Evolutionary conservation across 2,113 vertebrate species (phyloP), one percentile per base, ranked within the genome.

Genomic region (Urocolius indicus): DNA sequence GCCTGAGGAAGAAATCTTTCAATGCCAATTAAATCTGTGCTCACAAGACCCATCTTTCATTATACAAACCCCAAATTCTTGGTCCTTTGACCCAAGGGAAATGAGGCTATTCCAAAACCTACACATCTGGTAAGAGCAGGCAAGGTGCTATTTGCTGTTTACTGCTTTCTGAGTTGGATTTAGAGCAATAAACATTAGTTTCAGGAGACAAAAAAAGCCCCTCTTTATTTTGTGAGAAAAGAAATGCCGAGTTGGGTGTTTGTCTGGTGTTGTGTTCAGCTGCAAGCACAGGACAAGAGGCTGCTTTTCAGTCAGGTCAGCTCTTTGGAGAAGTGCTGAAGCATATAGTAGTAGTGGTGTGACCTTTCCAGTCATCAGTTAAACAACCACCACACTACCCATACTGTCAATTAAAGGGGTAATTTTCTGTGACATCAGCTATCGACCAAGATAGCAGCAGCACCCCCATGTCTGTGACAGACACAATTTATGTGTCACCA

Each of bases 271-370:
- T 68, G 81, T 32, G 72, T 16, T 93, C 77, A 59, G 48, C 87
- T 73, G 66, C 62, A 30, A 20, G 58, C 21, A 20, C 24, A 68
- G 48, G 21, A 48, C 8, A 0, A 9, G 87, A 58, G 22, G 36
- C 9, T 57, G 69, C n/a, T 91, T 84, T 87, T 94, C 63, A 38
- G 21, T 15, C 3, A 18, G 32, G 41, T 91, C 95, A 94, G 84
- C 84, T 91, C 67, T 84, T 45, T 17, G n/a, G 73, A 73, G 65
- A 84, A 89, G 10, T 41, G 69, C 90, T 89, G 87, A 89, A 17
- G 45, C 7, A 36, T 76, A 49, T 32, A 19, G 36, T 0, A 48
- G 78, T 82, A 9, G 4, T 1, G 16, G 16, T 2, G 2, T 9
- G 48, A 87, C 87, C 77, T 84, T 69, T 34, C 7, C 5, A 91